phyloP scores from a whole-genome alignment of 2,888 invertebrate genomes.

The Acrobasis repandana region DNA sequence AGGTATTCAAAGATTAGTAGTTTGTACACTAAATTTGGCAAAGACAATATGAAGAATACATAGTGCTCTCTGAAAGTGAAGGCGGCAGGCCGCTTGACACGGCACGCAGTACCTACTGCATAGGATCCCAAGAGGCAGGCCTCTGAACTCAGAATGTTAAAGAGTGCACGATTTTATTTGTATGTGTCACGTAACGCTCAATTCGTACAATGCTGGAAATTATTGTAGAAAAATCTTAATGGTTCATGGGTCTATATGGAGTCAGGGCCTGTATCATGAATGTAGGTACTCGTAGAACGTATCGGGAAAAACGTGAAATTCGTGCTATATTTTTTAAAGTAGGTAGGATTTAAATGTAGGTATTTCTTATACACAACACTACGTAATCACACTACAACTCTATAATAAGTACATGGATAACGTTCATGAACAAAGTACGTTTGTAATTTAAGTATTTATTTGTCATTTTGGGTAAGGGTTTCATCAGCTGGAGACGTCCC shows the following conservation, averaged over 20 bases:
- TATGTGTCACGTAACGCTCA: too few species aligned
- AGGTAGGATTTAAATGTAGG: too few species aligned
- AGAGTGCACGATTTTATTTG: too few species aligned
- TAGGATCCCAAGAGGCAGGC: background rate
- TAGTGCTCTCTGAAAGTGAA: conserved; percentile 31
- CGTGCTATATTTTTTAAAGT: conserved; percentile 40
- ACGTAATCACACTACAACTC: conserved; percentile 46
- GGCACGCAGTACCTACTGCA: background rate
- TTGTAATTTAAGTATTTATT: conserved; percentile 40
- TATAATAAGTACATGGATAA: conserved; percentile 41
- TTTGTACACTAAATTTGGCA: conserved; percentile 58
- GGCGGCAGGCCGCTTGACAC: conserved; percentile 28
- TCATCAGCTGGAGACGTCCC: conserved; percentile 29
- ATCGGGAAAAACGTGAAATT: conserved; percentile 35
- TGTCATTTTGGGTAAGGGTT: conserved; percentile 40
- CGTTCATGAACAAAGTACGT: conserved; percentile 42
- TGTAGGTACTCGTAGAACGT: background rate
- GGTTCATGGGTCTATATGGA: too few species aligned
- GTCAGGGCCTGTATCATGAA: too few species aligned
- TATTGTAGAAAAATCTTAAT: too few species aligned
- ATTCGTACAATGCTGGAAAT: too few species aligned
- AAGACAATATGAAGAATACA: conserved; percentile 36
- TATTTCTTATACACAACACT: conserved; percentile 45
- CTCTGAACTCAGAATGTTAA: background rate
- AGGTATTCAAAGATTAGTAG: conserved; percentile 39